These are phyloP conservation scores for Corydoras maculifer DNA, from an alignment of 2,113 vertebrate genomes.

Conservation along the genomic window DNA sequence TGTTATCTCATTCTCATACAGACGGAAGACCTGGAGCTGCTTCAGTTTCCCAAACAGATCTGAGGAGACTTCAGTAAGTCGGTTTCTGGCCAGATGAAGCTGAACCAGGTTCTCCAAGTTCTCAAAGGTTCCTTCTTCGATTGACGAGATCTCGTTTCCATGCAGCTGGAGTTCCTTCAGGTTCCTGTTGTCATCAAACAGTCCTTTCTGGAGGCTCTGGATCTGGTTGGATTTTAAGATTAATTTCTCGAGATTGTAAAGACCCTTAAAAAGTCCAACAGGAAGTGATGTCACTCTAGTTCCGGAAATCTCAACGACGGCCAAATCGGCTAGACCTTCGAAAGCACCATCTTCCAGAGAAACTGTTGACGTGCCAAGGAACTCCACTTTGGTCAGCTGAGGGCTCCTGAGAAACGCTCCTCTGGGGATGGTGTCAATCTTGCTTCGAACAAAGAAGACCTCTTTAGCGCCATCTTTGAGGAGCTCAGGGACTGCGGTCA, in stretches of 20 bases:
- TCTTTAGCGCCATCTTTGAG: conserved; percentile 54
- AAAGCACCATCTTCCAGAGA: conserved; percentile 69
- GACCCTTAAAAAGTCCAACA: conserved; percentile 62
- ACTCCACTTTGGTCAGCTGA: conserved; percentile 60
- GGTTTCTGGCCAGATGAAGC: conserved; percentile 68
- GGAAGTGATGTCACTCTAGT: conserved; percentile 52
- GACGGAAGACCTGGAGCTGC: conserved; percentile 52
- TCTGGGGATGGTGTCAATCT: conserved; percentile 55
- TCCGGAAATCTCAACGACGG: conserved; percentile 58
- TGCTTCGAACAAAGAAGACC: conserved; percentile 62
- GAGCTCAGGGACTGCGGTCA: conserved; percentile 56
- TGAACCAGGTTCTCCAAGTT: conserved; percentile 54
- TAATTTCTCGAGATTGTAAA: conserved; percentile 57
- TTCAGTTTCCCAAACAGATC: conserved; percentile 61
- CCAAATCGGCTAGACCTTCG: conserved; percentile 58
- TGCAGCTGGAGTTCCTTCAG: conserved; percentile 57
- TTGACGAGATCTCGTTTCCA: conserved; percentile 56
- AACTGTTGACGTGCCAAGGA: conserved; percentile 54
- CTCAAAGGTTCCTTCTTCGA: conserved; percentile 71
- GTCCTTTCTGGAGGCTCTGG: conserved; percentile 53
- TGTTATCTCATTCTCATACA: conserved; percentile 69
- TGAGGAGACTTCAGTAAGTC: conserved; percentile 51
- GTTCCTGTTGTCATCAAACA: conserved; percentile 62
- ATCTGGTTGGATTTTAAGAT: conserved; percentile 62
- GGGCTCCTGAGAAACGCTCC: conserved; percentile 62